Evolutionary conservation across 2,888 invertebrate species (phyloP).

Genomic region (Brassicogethes aeneus): DNA sequence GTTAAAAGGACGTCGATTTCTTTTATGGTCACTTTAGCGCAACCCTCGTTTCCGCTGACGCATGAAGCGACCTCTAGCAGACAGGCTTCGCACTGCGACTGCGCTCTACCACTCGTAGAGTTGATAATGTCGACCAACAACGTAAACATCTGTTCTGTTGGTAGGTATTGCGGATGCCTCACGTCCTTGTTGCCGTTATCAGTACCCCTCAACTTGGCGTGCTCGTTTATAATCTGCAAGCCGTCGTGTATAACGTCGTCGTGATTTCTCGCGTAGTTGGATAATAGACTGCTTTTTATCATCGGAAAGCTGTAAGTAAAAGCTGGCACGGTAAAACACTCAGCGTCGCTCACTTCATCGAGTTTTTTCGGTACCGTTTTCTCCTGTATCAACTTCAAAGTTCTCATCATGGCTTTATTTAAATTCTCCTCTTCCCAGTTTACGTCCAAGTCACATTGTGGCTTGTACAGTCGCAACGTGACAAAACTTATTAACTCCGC

Average conservation of each 20-base stretch:
- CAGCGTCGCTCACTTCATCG: conserved; percentile 10
- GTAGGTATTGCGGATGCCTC: conserved; percentile 69
- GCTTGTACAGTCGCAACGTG: conserved; percentile 65
- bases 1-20: conserved; percentile 71
- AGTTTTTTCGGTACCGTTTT: conserved; percentile 40
- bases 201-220: conserved; percentile 54
- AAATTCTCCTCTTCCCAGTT: conserved; percentile 70
- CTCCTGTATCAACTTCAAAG: conserved; percentile 50
- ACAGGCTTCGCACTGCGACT: conserved; percentile 71
- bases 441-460: conserved; percentile 69
- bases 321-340: conserved; percentile 58
- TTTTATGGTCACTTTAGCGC: conserved; percentile 51
- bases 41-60: conserved; percentile 58
- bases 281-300: conserved; percentile 52
- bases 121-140: conserved; percentile 69
- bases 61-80: conserved; percentile 71
- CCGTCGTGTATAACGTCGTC: conserved; percentile 51
- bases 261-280: conserved; percentile 42
- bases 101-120: conserved; percentile 57
- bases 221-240: conserved; percentile 59
- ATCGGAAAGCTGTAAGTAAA: conserved; percentile 80
- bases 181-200: conserved; percentile 43
- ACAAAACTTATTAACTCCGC: conserved; percentile 59
- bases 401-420: conserved; percentile 50
- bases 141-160: conserved; percentile 72